These are phyloP conservation scores for Lichenostomus cassidix DNA, from an alignment of 2,113 vertebrate genomes.

Conservation along the genomic window DNA sequence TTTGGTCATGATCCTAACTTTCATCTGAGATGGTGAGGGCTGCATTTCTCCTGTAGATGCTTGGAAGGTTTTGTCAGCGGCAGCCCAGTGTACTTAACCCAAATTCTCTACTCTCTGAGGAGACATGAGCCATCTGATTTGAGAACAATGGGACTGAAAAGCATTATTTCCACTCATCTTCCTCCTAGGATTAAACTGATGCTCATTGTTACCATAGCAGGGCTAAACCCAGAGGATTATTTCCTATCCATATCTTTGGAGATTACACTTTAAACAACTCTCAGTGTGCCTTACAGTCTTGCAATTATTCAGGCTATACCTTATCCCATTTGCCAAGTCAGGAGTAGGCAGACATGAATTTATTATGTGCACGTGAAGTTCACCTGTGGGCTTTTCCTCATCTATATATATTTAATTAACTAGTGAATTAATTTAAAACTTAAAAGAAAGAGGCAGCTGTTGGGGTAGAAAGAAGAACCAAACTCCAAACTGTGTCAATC, in stretches of 20 bases:
- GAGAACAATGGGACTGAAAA: background rate
- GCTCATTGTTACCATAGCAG: background rate
- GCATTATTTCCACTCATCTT: constrained; percentile 31
- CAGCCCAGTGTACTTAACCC: background rate
- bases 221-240: constrained; percentile 9
- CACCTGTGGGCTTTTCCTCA: background rate
- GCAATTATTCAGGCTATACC: background rate
- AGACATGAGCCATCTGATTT: background rate
- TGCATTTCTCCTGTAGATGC: background rate
- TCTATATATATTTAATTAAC: background rate
- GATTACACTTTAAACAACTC: background rate
- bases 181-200: constrained; percentile 1
- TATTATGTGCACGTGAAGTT: background rate
- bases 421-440: background rate
- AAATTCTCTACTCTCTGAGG: background rate
- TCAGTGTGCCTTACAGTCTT: background rate
- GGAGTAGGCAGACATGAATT: background rate
- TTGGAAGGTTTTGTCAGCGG: background rate
- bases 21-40: background rate
- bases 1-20: background rate
- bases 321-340: background rate
- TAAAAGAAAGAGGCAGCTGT: background rate
- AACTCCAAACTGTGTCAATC: background rate
- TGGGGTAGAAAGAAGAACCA: background rate
- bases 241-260: background rate